Percentiles rank a stretch among this genome's conserved stretches.
Conservation (phyloP, 2,113 vertebrate species). For the Steatornis caripensis region DNA sequence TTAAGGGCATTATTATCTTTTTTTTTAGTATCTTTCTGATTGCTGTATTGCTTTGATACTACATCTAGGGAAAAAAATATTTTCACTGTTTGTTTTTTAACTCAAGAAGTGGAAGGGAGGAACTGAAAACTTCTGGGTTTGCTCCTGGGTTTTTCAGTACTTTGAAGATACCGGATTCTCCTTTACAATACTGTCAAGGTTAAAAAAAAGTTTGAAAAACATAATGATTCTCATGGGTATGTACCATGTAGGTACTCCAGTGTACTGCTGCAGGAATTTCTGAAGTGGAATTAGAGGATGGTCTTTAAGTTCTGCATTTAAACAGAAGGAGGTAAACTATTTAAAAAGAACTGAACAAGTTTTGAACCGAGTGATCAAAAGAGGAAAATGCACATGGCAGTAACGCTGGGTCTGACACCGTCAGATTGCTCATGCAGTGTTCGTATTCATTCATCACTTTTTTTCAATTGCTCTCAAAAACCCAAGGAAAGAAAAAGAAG, state of each 20-base stretch:
- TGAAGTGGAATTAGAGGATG: slow-evolving; percentile 11
- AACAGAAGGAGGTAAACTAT: background rate
- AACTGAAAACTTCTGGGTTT: background rate
- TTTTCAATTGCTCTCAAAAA: slow-evolving; percentile 33
- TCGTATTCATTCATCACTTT: slow-evolving; percentile 24
- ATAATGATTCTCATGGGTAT: background rate
- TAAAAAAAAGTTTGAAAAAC: background rate
- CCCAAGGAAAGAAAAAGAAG: slow-evolving; percentile 13
- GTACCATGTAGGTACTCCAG: background rate
- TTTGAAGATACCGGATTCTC: slow-evolving; percentile 9
- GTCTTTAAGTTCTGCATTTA: background rate
- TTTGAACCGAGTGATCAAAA: slow-evolving; percentile 37
- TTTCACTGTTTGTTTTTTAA: background rate
- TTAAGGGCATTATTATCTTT: background rate
- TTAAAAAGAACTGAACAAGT: background rate
- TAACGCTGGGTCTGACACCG: background rate
- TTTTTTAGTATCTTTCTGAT: background rate
- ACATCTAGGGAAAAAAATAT: background rate
- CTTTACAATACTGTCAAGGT: background rate
- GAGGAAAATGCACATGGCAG: background rate
- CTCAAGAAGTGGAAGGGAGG: background rate
- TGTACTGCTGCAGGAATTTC: background rate
- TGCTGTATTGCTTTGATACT: background rate
- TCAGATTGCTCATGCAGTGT: slow-evolving; percentile 9
- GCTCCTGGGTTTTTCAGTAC: background rate